Base-by-base conservation (phyloP, 2,797 vertebrate genomes). In the Pyrocephalus nanus region DNA sequence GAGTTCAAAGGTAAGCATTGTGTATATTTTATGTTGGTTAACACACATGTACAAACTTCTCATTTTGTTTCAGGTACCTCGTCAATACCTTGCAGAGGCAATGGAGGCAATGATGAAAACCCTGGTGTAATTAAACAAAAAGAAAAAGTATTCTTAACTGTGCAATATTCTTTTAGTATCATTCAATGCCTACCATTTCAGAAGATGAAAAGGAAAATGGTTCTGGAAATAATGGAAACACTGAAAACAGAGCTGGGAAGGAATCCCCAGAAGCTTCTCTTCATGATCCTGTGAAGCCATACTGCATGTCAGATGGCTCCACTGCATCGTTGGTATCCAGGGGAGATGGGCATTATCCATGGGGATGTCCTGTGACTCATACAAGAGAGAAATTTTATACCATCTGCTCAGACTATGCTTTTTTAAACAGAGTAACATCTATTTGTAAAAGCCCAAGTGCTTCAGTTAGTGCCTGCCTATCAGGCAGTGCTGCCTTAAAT, bases 311-410 rank as follows among this genome's bases (percentile, higher is more conserved):
- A 74, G 98, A 98, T 5, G 66, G 97, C 25, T 96, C 98, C 1
- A 94, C 97, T 80, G 95, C 91, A 1, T 97, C 98, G 32, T 93
- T 99, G 94, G 98, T 98, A 53, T 98, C 99, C 22, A 98, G 98
- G 32, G 98, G 97, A 11, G 99, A 99, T 93, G 97, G 99, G 20
- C 99, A 98, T 97, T 99, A 99, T 91, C 99, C 98, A 0, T 99
- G 99, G 98, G 98, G 98, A 90, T 99, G 99, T 96, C 99, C 99
- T 8, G 99, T 99, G 97, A 99, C 99, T 30, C 99, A 99, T 82
- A 99, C 99, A 74, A 96, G 98, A n/a, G 99, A 99, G 97, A 99
- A 99, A 96, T 99, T 99, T 97, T 99, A 99, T 97, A 99, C 99
- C 2, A 99, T 99, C 93, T 99, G 99, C 96, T 99, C 99, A 5